Evolutionary conservation across 2,797 vertebrate species (phyloP).

Genomic region (Benthosema pterotum): DNA sequence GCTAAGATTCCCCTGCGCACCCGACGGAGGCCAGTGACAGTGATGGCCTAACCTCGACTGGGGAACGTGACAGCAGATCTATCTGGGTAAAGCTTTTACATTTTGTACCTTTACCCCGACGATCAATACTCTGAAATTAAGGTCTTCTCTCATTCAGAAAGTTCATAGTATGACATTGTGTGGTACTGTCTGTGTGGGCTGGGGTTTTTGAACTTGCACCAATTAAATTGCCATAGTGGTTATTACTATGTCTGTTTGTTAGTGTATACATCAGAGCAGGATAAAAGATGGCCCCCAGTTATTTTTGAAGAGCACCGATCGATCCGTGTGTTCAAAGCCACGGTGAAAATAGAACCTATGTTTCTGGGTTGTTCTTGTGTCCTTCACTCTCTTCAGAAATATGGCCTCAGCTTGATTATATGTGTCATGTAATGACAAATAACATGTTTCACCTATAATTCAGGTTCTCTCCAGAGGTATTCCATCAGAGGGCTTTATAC

Average conservation of each 20-base stretch:
- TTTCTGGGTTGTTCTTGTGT: constrained; percentile 19
- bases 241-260: background rate
- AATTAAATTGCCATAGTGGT: constrained; percentile 18
- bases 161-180: constrained; percentile 67
- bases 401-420: background rate
- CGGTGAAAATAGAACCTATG: constrained; percentile 25
- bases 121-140: constrained; percentile 80
- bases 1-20: constrained; percentile 44
- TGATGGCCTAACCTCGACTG: constrained; percentile 55
- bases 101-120: constrained; percentile 58
- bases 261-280: constrained; percentile 29
- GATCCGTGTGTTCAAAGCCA: constrained; percentile 34
- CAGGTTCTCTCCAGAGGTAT: constrained; percentile 3
- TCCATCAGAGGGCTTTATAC: constrained; percentile 10
- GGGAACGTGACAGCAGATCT: constrained; percentile 77
- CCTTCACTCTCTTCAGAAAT: constrained; percentile 7
- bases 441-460: constrained; percentile 10
- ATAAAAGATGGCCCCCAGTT: constrained; percentile 65
- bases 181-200: constrained; percentile 23
- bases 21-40: constrained; percentile 60
- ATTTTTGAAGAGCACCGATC: constrained; percentile 60
- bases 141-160: constrained; percentile 71
- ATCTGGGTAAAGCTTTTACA: constrained; percentile 68
- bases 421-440: constrained; percentile 7
- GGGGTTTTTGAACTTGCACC: background rate